Evolutionary conservation across 2,888 invertebrate species (phyloP).

Genomic region (Synergus japonicus): DNA sequence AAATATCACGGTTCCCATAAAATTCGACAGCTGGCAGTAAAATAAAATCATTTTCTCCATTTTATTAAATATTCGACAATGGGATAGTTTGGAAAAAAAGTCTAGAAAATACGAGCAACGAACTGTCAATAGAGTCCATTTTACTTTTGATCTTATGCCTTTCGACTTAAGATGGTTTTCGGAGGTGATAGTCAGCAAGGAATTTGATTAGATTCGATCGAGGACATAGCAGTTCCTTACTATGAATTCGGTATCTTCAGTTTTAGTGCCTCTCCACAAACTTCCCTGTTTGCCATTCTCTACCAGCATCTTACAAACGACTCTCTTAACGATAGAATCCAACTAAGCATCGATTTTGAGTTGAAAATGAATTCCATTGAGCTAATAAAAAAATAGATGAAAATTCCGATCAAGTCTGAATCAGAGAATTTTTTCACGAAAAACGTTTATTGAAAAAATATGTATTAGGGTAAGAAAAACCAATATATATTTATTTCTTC

Average conservation of each 20-base stretch:
- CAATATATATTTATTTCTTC: not conserved
- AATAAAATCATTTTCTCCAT: not conserved
- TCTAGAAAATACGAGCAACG: not conserved
- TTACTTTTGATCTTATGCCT: not conserved
- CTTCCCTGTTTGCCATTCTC: conserved; percentile 19
- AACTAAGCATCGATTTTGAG: conserved; percentile 13
- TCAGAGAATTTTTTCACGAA: not conserved
- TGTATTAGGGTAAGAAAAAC: not conserved
- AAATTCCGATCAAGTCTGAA: not conserved
- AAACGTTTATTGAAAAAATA: not conserved
- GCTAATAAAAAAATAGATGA: not conserved
- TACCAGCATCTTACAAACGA: not conserved
- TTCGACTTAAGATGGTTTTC: not conserved
- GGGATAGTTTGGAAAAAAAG: not conserved
- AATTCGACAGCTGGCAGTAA: not conserved
- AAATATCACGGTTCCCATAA: not conserved
- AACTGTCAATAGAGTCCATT: not conserved
- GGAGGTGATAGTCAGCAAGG: not conserved
- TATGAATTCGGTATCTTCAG: conserved; percentile 2
- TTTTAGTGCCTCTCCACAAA: conserved; percentile 15
- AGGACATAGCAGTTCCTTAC: not conserved
- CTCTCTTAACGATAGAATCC: conserved; percentile 18
- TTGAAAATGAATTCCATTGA: conserved; percentile 26
- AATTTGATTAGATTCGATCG: conserved; percentile 14
- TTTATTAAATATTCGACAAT: not conserved